phyloP scores from a whole-genome alignment of 2,888 invertebrate species.

The Nezara viridula region DNA sequence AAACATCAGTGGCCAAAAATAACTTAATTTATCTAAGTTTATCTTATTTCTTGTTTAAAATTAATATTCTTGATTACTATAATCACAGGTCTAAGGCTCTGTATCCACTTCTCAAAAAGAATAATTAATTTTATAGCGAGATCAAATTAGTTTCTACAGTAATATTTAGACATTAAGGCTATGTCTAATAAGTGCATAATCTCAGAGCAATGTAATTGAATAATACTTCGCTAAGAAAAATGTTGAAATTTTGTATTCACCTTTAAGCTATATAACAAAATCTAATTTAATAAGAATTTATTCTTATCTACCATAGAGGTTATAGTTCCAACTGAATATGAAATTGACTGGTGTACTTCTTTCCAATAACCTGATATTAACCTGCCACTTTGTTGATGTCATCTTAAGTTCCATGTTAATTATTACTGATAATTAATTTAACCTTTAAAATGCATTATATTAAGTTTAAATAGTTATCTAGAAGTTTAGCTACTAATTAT shows the following conservation, averaged over 20 bases:
- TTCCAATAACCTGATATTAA: constrained; percentile 14
- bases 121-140: not conserved
- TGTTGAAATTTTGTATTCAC: too few relatives aligned
- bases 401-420: not conserved
- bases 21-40: too few relatives aligned
- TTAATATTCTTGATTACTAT: not conserved
- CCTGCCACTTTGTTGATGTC: constrained; percentile 31
- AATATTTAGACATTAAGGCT: not conserved
- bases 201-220: too few relatives aligned
- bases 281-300: too few relatives aligned
- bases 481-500: not conserved
- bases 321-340: not conserved
- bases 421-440: not conserved
- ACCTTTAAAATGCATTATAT: not conserved
- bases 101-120: not conserved
- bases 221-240: too few relatives aligned
- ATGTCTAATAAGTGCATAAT: too few relatives aligned
- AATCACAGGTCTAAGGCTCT: not conserved
- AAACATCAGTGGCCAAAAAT: too few relatives aligned
- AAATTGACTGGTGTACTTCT: not conserved
- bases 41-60: not conserved
- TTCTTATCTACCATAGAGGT: not conserved
- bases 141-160: not conserved
- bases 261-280: too few relatives aligned
- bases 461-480: not conserved